Base-by-base conservation (phyloP, 2,888 invertebrate species). In the Temnothorax unifasciatus region DNA sequence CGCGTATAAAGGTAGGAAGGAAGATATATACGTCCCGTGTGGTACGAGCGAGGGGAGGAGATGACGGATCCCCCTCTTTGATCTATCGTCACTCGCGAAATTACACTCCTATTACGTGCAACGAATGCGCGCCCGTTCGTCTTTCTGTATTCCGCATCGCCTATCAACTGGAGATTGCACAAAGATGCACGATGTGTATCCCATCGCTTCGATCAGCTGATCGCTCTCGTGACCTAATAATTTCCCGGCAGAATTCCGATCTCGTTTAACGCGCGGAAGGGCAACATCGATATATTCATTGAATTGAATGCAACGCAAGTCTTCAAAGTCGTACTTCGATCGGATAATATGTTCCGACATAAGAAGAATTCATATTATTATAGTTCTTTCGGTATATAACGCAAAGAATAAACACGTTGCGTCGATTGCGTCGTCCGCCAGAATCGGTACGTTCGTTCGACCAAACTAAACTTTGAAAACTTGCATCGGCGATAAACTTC, bases 61-160 rank as follows among this genome's bases (percentile, higher is more conserved):
- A 57, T 29, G 57, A 44, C 83, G 59, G 66, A 15, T 29, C n/a
- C 61, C 3, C 29, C 25, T 44, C 34, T 68, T 59, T 69, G 47
- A 79, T 59, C 69, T 69, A 59, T 69, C 68, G 57, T 64, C 21
- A 44, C n/a, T 59, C 47, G 18, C 34, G 34, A 69, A 79, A 79
- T 79, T 81, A 25, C 71, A 38, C 21, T 81, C 34, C 59, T 41
- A 64, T 15, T 15, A 34, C 34, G 34, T 63, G 75, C 15, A 25
- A 52, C 38, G 29, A 38, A 54, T 61, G 5, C 38, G 5, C 38
- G 8, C 29, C 29, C 25, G 47, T 21, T 18, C 5, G 21, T 52
- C 50, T 54, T 54, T 66, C 41, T 3, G 15, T 38, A 34, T 63
- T 64, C 25, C 21, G 38, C 11, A 21, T 15, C n/a, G 25, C 54